Conservation (phyloP, 2,888 invertebrate species). For the Chalcis sispes region DNA sequence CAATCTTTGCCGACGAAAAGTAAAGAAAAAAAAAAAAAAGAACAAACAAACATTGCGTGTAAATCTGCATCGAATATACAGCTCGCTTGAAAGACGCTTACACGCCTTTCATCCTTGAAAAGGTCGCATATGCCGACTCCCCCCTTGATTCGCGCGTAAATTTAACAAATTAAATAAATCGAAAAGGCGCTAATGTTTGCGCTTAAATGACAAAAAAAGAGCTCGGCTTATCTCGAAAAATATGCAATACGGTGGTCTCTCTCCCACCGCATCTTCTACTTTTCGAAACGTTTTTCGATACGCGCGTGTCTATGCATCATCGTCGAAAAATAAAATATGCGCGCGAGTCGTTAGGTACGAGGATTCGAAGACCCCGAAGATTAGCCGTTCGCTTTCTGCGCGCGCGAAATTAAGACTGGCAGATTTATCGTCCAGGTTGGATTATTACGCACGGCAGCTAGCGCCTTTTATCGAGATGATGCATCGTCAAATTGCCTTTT, state of each 20-base stretch:
- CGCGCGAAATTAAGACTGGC: background rate
- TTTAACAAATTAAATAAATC: background rate
- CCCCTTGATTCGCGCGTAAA: background rate
- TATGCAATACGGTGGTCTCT: too few relatives aligned
- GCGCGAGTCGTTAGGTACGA: background rate
- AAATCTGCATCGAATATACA: too few relatives aligned
- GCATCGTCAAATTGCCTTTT: constrained; percentile 22
- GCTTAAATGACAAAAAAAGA: background rate
- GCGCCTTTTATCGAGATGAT: constrained; percentile 1
- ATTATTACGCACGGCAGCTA: background rate
- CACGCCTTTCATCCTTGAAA: constrained; percentile 10
- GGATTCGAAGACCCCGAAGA: background rate
- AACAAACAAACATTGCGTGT: too few relatives aligned
- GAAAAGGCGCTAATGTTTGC: constrained; percentile 13
- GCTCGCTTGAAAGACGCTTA: too few relatives aligned
- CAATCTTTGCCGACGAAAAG: background rate
- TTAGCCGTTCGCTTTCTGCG: too few relatives aligned
- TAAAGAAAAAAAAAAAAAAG: constrained; percentile 3
- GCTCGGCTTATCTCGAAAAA: constrained; percentile 6
- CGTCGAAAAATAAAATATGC: background rate
- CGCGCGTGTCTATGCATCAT: background rate
- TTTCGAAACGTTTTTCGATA: constrained; percentile 1
- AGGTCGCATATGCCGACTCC: background rate
- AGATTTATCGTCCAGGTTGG: constrained; percentile 10
- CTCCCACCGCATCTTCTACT: background rate